These are phyloP conservation scores for Catalaphyllia jardinei DNA, from an alignment of 64 coral and sea anemone genomes.

Conservation along the genomic window DNA sequence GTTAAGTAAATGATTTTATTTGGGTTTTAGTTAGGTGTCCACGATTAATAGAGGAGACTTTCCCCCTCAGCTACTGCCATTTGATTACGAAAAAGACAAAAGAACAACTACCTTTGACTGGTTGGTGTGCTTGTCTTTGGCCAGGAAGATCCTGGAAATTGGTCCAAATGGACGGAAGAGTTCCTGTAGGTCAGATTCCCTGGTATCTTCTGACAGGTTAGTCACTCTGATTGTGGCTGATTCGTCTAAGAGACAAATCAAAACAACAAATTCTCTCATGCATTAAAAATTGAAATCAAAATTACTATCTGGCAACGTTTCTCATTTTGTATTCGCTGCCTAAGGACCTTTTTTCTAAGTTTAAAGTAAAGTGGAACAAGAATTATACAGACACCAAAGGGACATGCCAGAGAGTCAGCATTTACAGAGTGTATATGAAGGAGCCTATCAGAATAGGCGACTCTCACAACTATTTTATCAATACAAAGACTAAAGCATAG, in stretches of 20 bases:
- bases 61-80: too few relatives aligned
- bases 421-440: too few relatives aligned
- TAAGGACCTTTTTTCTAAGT: not conserved
- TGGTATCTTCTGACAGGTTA: constrained; percentile 91
- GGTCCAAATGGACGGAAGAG: constrained; percentile 95
- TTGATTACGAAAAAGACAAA: not conserved
- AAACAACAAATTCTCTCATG: not conserved
- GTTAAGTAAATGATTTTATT: too few relatives aligned
- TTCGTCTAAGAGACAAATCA: constrained; percentile 65
- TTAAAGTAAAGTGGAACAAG: not conserved
- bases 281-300: not conserved
- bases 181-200: constrained; percentile 73
- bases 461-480: too few relatives aligned
- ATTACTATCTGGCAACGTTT: too few relatives aligned
- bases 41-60: too few relatives aligned
- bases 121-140: constrained; percentile 95
- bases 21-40: too few relatives aligned
- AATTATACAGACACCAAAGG: not conserved
- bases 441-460: too few relatives aligned
- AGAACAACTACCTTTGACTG: constrained; percentile 78
- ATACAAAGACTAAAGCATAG: too few relatives aligned
- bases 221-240: constrained; percentile 92
- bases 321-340: too few relatives aligned
- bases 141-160: constrained; percentile 95
- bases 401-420: too few relatives aligned